phyloP scores from a whole-genome alignment of 1,140 invertebrate species.

The Camponotus pennsylvanicus region DNA sequence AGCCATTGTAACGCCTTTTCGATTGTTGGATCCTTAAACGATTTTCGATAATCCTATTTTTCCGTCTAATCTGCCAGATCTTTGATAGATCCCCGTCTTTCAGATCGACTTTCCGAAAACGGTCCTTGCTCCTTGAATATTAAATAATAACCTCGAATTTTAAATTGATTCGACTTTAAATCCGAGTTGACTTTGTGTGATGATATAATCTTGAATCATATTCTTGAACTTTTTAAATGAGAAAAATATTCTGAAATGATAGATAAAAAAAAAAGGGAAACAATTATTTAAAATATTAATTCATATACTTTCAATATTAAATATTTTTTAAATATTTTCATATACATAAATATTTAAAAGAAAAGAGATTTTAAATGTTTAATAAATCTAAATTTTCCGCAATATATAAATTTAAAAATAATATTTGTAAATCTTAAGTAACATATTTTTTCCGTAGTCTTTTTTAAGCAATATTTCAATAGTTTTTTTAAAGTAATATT shows the following conservation, averaged over 20 bases:
- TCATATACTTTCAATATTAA: no score
- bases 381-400: no score
- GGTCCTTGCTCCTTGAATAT: constrained; percentile 11
- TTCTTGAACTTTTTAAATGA: no score
- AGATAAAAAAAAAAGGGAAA: no score
- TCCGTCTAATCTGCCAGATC: constrained; percentile 37
- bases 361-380: no score
- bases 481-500: background rate
- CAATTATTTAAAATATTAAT: no score
- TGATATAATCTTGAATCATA: no score
- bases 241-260: no score
- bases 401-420: background rate
- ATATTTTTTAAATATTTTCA: no score
- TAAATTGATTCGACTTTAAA: background rate
- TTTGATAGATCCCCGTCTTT: background rate
- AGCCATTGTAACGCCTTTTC: constrained; percentile 40
- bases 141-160: constrained; percentile 11
- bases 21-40: constrained; percentile 46
- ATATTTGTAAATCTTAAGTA: background rate
- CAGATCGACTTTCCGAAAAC: background rate
- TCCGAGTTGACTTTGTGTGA: no score
- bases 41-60: constrained; percentile 60
- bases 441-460: background rate
- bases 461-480: no score
- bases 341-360: background rate